Evolutionary conservation across 2,888 invertebrate species (phyloP).

Genomic region (Limnephilus rhombicus): DNA sequence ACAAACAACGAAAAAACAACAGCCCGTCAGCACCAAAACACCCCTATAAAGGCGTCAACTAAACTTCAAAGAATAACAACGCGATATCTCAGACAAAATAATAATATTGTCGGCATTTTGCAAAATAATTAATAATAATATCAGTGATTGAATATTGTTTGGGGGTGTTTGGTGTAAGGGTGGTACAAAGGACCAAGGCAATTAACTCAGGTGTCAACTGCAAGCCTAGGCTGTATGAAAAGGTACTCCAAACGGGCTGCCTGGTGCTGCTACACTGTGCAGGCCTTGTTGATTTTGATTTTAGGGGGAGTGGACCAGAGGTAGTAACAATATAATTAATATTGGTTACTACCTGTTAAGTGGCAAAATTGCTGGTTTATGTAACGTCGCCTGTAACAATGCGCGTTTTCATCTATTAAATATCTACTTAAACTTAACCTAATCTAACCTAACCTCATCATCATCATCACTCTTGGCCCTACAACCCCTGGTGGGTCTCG

Average conservation of each 20-base stretch:
- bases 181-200: constrained; percentile 54
- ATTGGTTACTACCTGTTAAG: background rate
- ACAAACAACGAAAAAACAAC: background rate
- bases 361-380: background rate
- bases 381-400: background rate
- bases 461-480: too few species aligned
- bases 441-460: too few species aligned
- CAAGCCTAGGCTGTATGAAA: constrained; percentile 34
- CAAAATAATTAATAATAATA: constrained; percentile 5
- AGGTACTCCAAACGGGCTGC: background rate
- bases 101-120: background rate
- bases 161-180: background rate
- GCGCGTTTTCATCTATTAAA: too few species aligned
- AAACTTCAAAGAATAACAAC: background rate
- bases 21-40: background rate
- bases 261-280: background rate
- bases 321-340: background rate
- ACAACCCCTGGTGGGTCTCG: too few species aligned
- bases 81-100: background rate
- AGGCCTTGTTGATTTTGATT: background rate
- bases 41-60: background rate
- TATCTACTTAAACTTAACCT: too few species aligned
- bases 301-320: background rate
- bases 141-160: constrained; percentile 4
- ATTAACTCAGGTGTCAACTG: constrained; percentile 63